Evolutionary conservation across 2,113 vertebrate genomes (phyloP).

Genomic region (Myrmophylax atrothorax): DNA sequence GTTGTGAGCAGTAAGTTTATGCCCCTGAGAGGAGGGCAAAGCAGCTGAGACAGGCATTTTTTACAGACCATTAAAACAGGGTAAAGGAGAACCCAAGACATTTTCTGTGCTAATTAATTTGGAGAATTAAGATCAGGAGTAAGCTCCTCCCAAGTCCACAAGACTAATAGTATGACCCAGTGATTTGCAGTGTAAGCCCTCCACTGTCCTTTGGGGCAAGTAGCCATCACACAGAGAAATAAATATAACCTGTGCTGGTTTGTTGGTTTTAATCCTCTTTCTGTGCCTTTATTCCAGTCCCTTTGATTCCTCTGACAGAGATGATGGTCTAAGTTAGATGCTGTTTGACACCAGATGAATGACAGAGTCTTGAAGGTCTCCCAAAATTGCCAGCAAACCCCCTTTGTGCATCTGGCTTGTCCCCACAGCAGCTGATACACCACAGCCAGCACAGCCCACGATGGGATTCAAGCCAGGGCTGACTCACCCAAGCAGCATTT

Average conservation of each 20-base stretch:
- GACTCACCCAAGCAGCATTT: neutral
- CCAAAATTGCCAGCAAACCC: neutral
- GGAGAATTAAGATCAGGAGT: neutral
- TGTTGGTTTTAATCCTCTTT: neutral
- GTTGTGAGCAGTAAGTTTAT: neutral
- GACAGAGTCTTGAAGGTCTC: neutral
- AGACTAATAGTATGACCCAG: neutral
- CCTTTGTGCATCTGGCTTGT: neutral
- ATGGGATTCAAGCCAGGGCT: neutral
- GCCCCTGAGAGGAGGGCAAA: neutral
- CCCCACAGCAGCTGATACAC: neutral
- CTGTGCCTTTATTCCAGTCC: neutral
- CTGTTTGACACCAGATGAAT: neutral
- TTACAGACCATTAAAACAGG: neutral
- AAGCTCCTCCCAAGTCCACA: neutral
- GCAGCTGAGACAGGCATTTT: neutral
- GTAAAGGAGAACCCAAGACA: neutral
- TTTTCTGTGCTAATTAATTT: neutral
- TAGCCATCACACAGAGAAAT: neutral
- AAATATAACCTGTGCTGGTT: neutral
- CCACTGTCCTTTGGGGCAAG: neutral
- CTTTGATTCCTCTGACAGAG: neutral
- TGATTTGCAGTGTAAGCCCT: neutral
- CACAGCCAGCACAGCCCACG: neutral
- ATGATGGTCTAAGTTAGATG: neutral